Evolutionary conservation across 2,888 invertebrate genomes (phyloP), one percentile per base, ranked within the genome.

Genomic region (Vanessa cardui): DNA sequence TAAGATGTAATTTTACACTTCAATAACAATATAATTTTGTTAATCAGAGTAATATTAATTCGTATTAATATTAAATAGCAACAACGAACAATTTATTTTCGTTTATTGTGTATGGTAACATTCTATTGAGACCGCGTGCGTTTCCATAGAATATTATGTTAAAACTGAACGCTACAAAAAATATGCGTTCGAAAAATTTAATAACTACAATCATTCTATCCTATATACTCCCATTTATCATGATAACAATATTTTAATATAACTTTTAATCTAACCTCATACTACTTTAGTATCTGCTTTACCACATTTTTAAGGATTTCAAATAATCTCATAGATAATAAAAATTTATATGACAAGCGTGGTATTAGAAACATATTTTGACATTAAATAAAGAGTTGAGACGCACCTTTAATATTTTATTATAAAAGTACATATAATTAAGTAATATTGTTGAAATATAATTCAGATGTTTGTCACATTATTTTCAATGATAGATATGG

Each of bases 401-500:
- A 56, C 33, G 56, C 56, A 56, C 56, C 56, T 56, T 56, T 18
- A 18, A 56, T 56, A 56, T 56, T 56, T 56, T 56, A 56, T 56
- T 56, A 56, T 33, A 56, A 26, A 56, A 56, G 39, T 56, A 56
- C 56, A 18, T 56, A 56, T 56, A 56, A 65, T 60, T 66, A 39
- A 60, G 54, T 66, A 26, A 64, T 56, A 56, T 64, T 61, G 68
- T 68, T 64, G 56, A 64, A 39, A 21, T 58, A 31, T 68, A 64
- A 62, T 62, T 60, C 68, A 66, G 64, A 68, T 69, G 52, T 68
- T 64, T 60, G 68, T 71, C 69, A 69, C 56, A 69, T 72, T 64
- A 70, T 70, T 72, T 70, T 54, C 62, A 67, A 71, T 64, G 66
- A 66, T 66, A 71, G 74, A 69, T 64, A 72, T 74, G 74, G 73